phyloP scores from a whole-genome alignment of 2,113 vertebrate species.

The Montifringilla adamsi region DNA sequence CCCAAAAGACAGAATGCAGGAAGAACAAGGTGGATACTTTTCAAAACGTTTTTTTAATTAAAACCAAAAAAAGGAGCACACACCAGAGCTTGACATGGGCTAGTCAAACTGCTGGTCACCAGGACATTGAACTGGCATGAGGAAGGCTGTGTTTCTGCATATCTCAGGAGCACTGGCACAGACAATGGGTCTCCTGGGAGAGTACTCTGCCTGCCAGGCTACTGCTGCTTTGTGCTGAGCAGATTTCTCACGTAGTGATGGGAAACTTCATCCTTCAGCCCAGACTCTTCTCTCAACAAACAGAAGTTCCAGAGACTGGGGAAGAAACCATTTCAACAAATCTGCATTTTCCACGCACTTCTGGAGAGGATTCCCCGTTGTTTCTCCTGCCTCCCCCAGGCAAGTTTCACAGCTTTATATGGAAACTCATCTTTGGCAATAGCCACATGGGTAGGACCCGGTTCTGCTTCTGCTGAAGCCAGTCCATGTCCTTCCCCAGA shows the following conservation, averaged over 20 bases:
- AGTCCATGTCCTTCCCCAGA: background rate
- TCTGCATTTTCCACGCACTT: background rate
- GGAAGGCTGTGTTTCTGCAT: conserved; percentile 40
- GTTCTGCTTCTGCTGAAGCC: conserved; percentile 5
- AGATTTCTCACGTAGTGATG: background rate
- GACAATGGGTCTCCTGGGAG: background rate
- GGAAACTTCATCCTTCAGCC: background rate
- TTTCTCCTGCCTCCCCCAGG: background rate
- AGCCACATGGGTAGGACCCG: background rate
- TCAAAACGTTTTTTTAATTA: conserved; percentile 62
- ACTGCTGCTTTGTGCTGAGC: conserved; percentile 22
- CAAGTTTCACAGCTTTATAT: background rate
- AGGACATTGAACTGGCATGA: background rate
- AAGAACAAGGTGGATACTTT: conserved; percentile 25
- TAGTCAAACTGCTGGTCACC: conserved; percentile 42
- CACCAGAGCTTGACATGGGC: conserved; percentile 50
- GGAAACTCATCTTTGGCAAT: conserved; percentile 39
- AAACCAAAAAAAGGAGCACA: conserved; percentile 55
- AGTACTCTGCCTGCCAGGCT: background rate
- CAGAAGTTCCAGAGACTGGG: background rate
- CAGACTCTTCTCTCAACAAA: background rate
- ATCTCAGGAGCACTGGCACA: background rate
- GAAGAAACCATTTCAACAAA: background rate
- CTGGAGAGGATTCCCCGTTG: background rate
- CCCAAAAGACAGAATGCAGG: background rate